Evolutionary conservation across 37 sponge, comb jelly and placozoan genomes (phyloP), one percentile per base, ranked within the genome.

Genomic region (Eunapius fragilis): DNA sequence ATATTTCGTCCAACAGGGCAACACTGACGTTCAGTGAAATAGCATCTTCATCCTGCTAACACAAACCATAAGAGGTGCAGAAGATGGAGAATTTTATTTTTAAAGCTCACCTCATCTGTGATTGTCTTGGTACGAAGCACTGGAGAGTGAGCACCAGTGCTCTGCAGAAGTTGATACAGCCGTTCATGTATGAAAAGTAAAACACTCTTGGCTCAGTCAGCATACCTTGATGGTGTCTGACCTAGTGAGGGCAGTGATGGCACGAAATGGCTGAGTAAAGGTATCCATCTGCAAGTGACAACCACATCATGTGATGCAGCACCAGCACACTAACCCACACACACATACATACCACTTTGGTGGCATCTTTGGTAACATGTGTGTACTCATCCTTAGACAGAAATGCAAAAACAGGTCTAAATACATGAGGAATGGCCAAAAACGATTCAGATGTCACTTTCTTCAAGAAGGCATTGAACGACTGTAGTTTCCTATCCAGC

Each of bases 1-100:
- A 92, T 69, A 92, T 74, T 69, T 92, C 91, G 49, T 92, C 90
- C 32, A 92, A 71, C 48, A 92, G 80, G 2, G 37, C 68, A 28
- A 92, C 70, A 36, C 89, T 48, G 36, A 92, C 70, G 3, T 82
- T 75, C 33, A 92, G 89, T 19, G 89, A 86, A 3, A 89, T 32
- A 48, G 84, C 82, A 33, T 91, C 92, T 41, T 91, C 92, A 77
- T 91, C 92, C 86, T 90, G 84, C 3, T 3, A 24, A 37, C 24
- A 75, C 14, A 58, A 19, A 58, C 1, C 19, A 58, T 2, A 10
- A 58, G 41, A 9, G 41, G 41, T 3, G 41, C 6, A 6, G 41
- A 6, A 41, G 41, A 6, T 3, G 41, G 22, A 11, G 58, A 19
- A 10, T 58, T 19, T 19, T n/a, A n/a, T n/a, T n/a, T n/a, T n/a